Base-by-base conservation (phyloP, 2,113 vertebrate species). In the Pollachius pollachius region DNA sequence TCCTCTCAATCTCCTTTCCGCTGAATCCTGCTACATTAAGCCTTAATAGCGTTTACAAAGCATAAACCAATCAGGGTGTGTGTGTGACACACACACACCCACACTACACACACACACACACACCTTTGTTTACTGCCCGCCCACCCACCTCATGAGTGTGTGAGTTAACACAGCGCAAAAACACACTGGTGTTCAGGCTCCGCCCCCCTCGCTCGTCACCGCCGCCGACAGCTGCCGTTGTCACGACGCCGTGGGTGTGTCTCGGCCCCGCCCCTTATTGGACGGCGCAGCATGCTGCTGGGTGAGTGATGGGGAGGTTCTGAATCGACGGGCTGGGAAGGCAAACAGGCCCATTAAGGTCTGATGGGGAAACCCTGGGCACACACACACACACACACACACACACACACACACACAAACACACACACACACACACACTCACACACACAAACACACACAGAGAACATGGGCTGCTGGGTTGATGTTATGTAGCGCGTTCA, bases 31-130 rank as follows among this genome's bases (percentile, higher is more conserved):
- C 69, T 70, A 74, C 80, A 82, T 84, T 85, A 85, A 76, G 75
- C 74, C 63, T 69, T 88, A 81, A 88, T 74, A 82, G 82, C 70
- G 21, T 62, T 75, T 61, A n/a, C 54, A 41, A 81, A 74, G 86
- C 78, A 86, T 68, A 63, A 52, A 77, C 68, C 73, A 84, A 81
- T 86, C 79, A 73, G 62, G n/a, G 25, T 27, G 7, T 67, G 52
- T 66, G 52, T 19, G 30, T 64, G 25, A 72, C 34, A 19, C 52
- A 21, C 70, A 83, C 23, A 23, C 23, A 23, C 23, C 23, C 23
- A 23, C 23, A 23, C 23, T 23, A 23, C 23, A 23, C 23, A 23
- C 23, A 23, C 23, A 23, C 23, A 23, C 23, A 23, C 23, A 23
- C 23, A 23, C 23, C 23, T 23, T 23, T 23, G 23, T 85, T 76